Evolutionary conservation across 2,113 vertebrate genomes (phyloP).

Genomic region (Amphiprion ocellaris): DNA sequence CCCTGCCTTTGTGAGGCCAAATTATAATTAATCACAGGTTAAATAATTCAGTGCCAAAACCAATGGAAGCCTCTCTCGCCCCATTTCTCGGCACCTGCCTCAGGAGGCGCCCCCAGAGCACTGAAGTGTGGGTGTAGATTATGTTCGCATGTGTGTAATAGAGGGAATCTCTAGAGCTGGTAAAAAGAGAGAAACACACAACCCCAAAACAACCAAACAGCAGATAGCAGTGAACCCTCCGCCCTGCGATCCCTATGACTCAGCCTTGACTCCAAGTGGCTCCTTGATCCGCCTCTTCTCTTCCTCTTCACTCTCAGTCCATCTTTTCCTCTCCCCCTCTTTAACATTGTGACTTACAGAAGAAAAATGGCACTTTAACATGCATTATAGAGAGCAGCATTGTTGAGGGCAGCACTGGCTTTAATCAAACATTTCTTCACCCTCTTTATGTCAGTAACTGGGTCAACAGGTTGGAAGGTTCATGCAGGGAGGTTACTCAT

Average conservation of each 20-base stretch:
- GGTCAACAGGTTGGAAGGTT: constrained; percentile 45
- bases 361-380: constrained; percentile 33
- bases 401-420: background rate
- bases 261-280: constrained; percentile 61
- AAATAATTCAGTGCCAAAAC: constrained; percentile 68
- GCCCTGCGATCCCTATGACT: constrained; percentile 64
- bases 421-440: constrained; percentile 20
- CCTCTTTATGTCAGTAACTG: constrained; percentile 5
- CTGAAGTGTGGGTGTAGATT: constrained; percentile 17
- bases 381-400: background rate
- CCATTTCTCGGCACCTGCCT: constrained; percentile 64
- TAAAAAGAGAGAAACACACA: constrained; percentile 50
- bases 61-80: constrained; percentile 58
- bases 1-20: constrained; percentile 70
- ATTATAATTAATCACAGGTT: constrained; percentile 80
- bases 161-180: constrained; percentile 17
- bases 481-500: constrained; percentile 7
- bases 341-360: constrained; percentile 46
- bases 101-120: constrained; percentile 49
- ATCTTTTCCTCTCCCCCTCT: constrained; percentile 39
- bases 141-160: constrained; percentile 19
- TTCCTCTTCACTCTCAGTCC: constrained; percentile 43
- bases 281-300: constrained; percentile 51
- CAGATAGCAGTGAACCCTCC: constrained; percentile 63
- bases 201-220: constrained; percentile 64